phyloP scores from a whole-genome alignment of 2,797 vertebrate species.

The Thunnus albacares region DNA sequence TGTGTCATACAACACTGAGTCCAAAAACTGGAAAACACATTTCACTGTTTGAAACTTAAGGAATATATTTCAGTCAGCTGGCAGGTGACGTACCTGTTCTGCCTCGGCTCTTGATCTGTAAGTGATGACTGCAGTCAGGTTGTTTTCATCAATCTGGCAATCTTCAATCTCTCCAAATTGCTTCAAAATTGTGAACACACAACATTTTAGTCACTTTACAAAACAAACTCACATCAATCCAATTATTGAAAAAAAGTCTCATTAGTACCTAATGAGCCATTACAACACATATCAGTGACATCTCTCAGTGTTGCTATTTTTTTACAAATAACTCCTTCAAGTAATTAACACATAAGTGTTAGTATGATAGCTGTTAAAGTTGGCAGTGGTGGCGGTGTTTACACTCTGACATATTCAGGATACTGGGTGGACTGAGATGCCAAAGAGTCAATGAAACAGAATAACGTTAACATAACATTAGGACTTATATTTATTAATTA shows the following conservation, averaged over 20 bases:
- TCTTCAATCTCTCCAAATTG: constrained; percentile 99
- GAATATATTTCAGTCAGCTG: neutral
- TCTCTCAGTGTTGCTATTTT: neutral
- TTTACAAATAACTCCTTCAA: too few relatives aligned
- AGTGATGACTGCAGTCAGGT: constrained; percentile 91
- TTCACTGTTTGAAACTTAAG: neutral
- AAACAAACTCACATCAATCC: neutral
- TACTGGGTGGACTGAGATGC: too few relatives aligned
- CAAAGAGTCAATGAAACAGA: too few relatives aligned
- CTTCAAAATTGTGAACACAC: constrained; percentile 81
- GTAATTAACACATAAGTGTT: neutral
- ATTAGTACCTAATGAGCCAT: neutral
- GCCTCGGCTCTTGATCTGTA: constrained; percentile 95
- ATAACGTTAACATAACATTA: too few relatives aligned
- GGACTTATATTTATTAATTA: too few relatives aligned
- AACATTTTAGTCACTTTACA: constrained; percentile 48
- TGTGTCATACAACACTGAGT: neutral
- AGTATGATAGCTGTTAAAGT: neutral
- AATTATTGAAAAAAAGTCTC: neutral
- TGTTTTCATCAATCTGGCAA: constrained; percentile 93
- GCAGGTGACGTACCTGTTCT: constrained; percentile 87
- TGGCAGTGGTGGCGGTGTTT: neutral
- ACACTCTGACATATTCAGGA: neutral
- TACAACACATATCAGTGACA: neutral
- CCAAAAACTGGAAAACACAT: neutral